Evolutionary conservation across 2,797 vertebrate species (phyloP).

Genomic region (Sebastiscus albofasciatus): DNA sequence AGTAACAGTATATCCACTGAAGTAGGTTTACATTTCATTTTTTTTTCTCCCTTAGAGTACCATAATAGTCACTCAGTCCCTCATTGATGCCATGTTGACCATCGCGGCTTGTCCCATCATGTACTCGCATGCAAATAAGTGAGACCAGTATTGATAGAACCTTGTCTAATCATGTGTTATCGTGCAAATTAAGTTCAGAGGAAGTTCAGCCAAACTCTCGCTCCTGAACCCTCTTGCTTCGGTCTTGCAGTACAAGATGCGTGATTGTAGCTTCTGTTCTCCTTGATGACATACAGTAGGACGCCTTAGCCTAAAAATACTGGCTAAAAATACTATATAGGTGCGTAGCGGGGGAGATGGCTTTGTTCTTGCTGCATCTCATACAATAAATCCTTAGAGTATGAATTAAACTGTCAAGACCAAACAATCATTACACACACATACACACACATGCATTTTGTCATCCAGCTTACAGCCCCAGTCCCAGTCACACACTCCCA

Average conservation of each 20-base stretch:
- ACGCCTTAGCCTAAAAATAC: not conserved
- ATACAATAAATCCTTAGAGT: slow-evolving; percentile 25
- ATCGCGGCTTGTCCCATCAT: not conserved
- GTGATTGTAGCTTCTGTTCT: not conserved
- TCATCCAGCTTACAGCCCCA: slow-evolving; percentile 30
- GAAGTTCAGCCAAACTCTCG: slow-evolving; percentile 39
- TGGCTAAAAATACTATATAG: not conserved
- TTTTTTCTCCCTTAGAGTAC: not conserved
- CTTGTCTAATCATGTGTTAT: slow-evolving; percentile 46
- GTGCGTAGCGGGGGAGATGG: not conserved
- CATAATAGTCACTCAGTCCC: not conserved
- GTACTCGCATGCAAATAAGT: slow-evolving; percentile 33
- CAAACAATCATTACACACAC: not conserved
- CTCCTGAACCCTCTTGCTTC: not conserved
- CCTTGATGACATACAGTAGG: not conserved
- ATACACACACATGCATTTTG: not conserved
- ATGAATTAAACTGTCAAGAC: not conserved
- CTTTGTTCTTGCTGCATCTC: slow-evolving; percentile 4
- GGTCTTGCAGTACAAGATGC: not conserved
- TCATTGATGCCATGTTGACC: not conserved
- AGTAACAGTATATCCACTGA: not conserved
- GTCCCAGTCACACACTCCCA: slow-evolving; percentile 44
- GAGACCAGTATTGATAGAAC: slow-evolving; percentile 11
- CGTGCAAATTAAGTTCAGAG: slow-evolving; percentile 52
- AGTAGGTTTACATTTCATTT: not conserved